These are phyloP conservation scores for Gobius niger DNA, from an alignment of 2,113 vertebrate genomes.

Conservation along the genomic window DNA sequence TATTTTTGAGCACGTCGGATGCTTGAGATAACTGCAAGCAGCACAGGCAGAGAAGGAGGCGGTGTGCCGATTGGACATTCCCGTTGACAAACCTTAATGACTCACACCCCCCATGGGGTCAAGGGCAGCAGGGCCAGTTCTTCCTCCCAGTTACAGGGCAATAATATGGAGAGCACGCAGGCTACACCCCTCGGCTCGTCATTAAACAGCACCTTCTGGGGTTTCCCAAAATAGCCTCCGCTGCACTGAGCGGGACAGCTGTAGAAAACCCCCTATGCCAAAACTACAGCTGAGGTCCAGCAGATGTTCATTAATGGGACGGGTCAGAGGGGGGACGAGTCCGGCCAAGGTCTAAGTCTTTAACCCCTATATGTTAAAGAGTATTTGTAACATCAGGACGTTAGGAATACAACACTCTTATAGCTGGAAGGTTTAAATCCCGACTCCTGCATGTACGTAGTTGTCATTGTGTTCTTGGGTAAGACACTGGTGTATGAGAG, in stretches of 20 bases:
- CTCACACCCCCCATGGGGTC: slow-evolving; percentile 31
- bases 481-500: too few relatives aligned
- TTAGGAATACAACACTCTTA: too few relatives aligned
- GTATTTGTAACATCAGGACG: too few relatives aligned
- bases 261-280: slow-evolving; percentile 49
- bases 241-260: slow-evolving; percentile 47
- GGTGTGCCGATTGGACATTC: slow-evolving; percentile 49
- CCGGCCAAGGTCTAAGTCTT: slow-evolving; percentile 34
- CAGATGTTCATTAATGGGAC: slow-evolving; percentile 59
- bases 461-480: too few relatives aligned
- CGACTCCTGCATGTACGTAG: too few relatives aligned
- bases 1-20: slow-evolving; percentile 33
- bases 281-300: slow-evolving; percentile 37
- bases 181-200: slow-evolving; percentile 63
- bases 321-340: slow-evolving; percentile 45
- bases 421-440: too few relatives aligned
- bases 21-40: slow-evolving; percentile 51
- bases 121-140: slow-evolving; percentile 17
- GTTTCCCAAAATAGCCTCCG: slow-evolving; percentile 67
- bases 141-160: slow-evolving; percentile 55
- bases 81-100: slow-evolving; percentile 51
- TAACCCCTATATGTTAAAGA: slow-evolving; percentile 30
- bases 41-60: slow-evolving; percentile 12
- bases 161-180: slow-evolving; percentile 60
- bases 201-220: slow-evolving; percentile 59